Percentiles rank a stretch among this genome's conserved stretches.
phyloP scores from a whole-genome alignment of 2,888 invertebrate genomes.

The Eremobia ochroleuca region DNA sequence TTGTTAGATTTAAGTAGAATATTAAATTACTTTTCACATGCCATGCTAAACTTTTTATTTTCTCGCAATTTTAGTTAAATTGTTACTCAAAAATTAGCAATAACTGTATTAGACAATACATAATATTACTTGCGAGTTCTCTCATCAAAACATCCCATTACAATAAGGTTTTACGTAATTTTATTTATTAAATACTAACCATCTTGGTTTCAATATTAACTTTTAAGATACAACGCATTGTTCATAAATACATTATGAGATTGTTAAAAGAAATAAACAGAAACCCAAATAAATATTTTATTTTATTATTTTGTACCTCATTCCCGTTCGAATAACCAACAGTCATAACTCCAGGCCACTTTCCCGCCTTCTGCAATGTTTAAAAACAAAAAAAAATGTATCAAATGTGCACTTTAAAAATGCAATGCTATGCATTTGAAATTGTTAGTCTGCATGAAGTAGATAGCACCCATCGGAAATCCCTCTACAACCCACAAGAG shows the following conservation, averaged over 20 bases:
- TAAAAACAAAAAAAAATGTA: slow-evolving; percentile 39
- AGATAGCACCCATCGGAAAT: slow-evolving; percentile 3
- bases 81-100: background rate
- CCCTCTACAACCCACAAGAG: no score
- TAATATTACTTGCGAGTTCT: background rate
- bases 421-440: background rate
- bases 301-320: slow-evolving; percentile 58
- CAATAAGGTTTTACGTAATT: slow-evolving; percentile 12
- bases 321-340: slow-evolving; percentile 37
- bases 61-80: background rate
- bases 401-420: background rate
- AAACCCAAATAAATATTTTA: slow-evolving; percentile 38
- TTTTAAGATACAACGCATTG: slow-evolving; percentile 14
- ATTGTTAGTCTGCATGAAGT: slow-evolving; percentile 24
- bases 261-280: slow-evolving; percentile 59
- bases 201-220: slow-evolving; percentile 4
- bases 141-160: slow-evolving; percentile 12
- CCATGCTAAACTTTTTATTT: background rate
- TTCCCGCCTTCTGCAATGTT: slow-evolving; percentile 64
- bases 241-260: slow-evolving; percentile 32
- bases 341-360: slow-evolving; percentile 62
- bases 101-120: background rate
- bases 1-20: slow-evolving; percentile 1
- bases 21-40: background rate
- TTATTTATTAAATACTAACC: slow-evolving; percentile 29